Evolutionary conservation across 2,797 vertebrate species (phyloP).

Genomic region (Arnoldichthys spilopterus): DNA sequence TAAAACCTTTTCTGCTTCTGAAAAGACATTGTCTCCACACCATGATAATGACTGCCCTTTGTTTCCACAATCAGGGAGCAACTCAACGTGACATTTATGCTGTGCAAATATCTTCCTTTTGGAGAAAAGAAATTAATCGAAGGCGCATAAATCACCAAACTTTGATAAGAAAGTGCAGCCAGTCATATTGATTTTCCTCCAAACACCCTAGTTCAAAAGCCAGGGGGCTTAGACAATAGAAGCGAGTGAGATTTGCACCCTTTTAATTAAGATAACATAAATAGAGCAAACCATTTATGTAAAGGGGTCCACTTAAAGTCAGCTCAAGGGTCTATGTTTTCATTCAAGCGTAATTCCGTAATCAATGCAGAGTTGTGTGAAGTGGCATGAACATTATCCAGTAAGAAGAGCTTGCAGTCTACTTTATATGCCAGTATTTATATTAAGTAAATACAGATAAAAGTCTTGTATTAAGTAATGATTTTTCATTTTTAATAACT

Average conservation of each 20-base stretch:
- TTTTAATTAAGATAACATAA: constrained; percentile 53
- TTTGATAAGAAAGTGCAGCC: constrained; percentile 46
- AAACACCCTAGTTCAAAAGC: constrained; percentile 21
- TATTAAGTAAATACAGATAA: too few relatives aligned
- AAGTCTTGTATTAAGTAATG: constrained; percentile 9
- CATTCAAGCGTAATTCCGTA: constrained; percentile 15
- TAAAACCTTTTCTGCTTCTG: not conserved
- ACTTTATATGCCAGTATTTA: not conserved
- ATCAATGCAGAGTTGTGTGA: constrained; percentile 1
- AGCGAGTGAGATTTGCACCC: not conserved
- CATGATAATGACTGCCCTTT: constrained; percentile 40
- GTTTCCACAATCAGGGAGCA: constrained; percentile 44
- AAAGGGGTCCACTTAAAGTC: constrained; percentile 27
- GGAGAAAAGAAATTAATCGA: constrained; percentile 38
- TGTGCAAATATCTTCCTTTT: constrained; percentile 40
- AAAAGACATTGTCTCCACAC: constrained; percentile 22
- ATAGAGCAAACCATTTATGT: constrained; percentile 33
- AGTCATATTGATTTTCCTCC: constrained; percentile 40
- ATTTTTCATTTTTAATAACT: not conserved
- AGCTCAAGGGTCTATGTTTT: constrained; percentile 16
- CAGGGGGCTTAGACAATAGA: constrained; percentile 23
- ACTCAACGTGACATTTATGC: constrained; percentile 46
- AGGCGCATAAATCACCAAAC: constrained; percentile 45
- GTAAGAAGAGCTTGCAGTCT: not conserved
- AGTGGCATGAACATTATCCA: not conserved